Evolutionary conservation across 2,888 invertebrate species (phyloP).

Genomic region (Hirtodrosophila confusa): DNA sequence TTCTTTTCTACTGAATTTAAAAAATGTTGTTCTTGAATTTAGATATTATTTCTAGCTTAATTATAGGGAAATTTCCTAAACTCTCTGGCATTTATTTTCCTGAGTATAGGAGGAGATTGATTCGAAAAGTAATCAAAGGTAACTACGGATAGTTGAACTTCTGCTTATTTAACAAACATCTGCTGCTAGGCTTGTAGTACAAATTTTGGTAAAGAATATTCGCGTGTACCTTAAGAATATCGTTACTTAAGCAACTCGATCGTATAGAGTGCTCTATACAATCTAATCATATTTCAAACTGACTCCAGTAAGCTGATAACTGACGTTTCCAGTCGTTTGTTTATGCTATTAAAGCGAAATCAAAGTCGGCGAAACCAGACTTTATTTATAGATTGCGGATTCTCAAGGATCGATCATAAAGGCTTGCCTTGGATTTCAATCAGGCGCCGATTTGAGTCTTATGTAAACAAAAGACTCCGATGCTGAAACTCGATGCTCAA

Average conservation of each 20-base stretch:
- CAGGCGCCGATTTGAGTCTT: slow-evolving; percentile 4
- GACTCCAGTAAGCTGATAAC: neutral
- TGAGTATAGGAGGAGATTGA: no score
- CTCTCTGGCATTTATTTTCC: no score
- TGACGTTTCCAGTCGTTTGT: slow-evolving; percentile 9
- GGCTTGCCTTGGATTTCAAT: slow-evolving; percentile 20
- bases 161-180: no score
- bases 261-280: neutral
- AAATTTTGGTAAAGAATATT: no score
- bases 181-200: no score
- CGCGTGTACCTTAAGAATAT: no score
- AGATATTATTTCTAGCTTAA: no score
- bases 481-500: slow-evolving; percentile 1
- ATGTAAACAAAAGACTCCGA: slow-evolving; percentile 40
- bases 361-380: slow-evolving; percentile 18
- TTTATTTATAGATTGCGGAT: slow-evolving; percentile 28
- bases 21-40: no score
- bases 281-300: neutral
- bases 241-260: neutral
- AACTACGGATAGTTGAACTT: no score
- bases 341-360: slow-evolving; percentile 12
- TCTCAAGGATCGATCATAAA: slow-evolving; percentile 3
- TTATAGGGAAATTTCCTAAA: no score
- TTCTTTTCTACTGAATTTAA: no score
- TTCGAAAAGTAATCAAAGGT: no score